Evolutionary conservation across 2,888 invertebrate species (phyloP).

Genomic region (Oxystoma pomonae): DNA sequence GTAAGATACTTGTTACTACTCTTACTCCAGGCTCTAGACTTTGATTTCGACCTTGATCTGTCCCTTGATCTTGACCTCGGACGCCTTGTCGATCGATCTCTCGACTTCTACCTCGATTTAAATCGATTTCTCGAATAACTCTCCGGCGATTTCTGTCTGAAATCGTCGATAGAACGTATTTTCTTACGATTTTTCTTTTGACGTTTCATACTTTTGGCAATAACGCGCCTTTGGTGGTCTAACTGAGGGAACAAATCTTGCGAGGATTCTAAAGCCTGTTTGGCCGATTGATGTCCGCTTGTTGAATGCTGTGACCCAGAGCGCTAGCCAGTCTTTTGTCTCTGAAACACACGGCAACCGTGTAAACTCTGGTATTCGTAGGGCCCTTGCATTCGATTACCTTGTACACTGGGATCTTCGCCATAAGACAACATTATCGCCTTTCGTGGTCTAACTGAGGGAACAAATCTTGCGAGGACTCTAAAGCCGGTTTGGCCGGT

Average conservation of each 20-base stretch:
- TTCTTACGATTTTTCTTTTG: constrained; percentile 45
- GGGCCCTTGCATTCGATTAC: constrained; percentile 96
- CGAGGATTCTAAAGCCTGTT: constrained; percentile 81
- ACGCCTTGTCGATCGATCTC: background rate
- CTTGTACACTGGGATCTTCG: constrained; percentile 96
- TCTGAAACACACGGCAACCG: constrained; percentile 95
- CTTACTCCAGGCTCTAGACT: no score
- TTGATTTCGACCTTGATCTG: background rate
- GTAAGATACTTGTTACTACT: no score
- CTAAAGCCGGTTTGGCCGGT: constrained; percentile 88
- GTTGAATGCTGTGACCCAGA: constrained; percentile 91
- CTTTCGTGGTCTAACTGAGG: constrained; percentile 90
- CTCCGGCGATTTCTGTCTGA: constrained; percentile 33
- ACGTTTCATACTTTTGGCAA: constrained; percentile 79
- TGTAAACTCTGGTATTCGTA: constrained; percentile 94
- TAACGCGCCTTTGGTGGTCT: constrained; percentile 86
- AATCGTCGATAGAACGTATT: constrained; percentile 13
- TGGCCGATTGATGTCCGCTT: constrained; percentile 98
- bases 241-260: constrained; percentile 88
- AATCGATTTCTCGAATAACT: constrained; percentile 35
- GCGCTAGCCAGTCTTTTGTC: constrained; percentile 86
- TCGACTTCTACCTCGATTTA: constrained; percentile 24
- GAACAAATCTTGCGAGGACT: constrained; percentile 79
- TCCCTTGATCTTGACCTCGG: background rate
- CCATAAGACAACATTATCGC: no score